Percentiles rank a stretch among this genome's conserved stretches.
Evolutionary conservation across 2,797 vertebrate genomes (phyloP).

Genomic region (Notamacropus eugenii): DNA sequence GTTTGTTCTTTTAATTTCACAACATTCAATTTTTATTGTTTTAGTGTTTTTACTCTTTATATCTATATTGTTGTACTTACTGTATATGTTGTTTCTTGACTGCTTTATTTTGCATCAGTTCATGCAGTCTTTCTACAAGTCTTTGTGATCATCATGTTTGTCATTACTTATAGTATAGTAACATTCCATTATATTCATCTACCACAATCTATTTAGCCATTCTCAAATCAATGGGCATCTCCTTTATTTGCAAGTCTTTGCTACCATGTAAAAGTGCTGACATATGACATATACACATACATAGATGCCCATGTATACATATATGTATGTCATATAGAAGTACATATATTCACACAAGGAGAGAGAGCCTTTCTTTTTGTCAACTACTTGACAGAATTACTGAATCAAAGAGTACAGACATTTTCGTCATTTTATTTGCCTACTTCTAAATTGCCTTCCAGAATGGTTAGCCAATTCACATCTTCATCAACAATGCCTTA

Average conservation of each 20-base stretch:
- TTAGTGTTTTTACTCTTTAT: background rate
- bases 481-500: background rate
- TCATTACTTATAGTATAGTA: background rate
- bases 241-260: background rate
- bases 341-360: background rate
- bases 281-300: background rate
- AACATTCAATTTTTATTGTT: background rate
- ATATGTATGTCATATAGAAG: background rate
- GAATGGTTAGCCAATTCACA: background rate
- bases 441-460: background rate
- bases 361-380: background rate
- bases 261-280: background rate
- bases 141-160: background rate
- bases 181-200: background rate
- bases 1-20: background rate
- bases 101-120: background rate
- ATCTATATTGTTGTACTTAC: background rate
- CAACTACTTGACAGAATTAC: background rate
- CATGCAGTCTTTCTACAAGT: background rate
- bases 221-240: background rate
- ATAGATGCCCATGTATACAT: background rate
- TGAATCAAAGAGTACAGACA: background rate
- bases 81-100: background rate
- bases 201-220: background rate
- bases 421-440: background rate